These are phyloP conservation scores for Lomographa bimaculata DNA, from an alignment of 2,888 invertebrate species.

Conservation along the genomic window DNA sequence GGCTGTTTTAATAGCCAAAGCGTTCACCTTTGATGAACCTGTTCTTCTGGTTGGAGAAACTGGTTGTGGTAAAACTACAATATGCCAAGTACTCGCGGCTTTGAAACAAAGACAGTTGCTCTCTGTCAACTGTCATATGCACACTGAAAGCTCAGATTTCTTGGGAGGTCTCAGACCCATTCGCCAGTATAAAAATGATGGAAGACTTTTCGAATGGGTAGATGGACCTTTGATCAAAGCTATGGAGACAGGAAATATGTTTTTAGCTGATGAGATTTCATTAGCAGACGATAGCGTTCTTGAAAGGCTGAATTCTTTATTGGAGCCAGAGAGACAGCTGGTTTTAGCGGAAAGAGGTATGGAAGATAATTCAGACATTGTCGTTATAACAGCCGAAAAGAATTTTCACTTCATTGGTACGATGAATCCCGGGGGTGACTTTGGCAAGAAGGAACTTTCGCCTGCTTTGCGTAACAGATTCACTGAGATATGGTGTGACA, in stretches of 20 bases:
- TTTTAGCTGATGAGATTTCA: conserved; percentile 99
- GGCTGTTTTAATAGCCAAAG: conserved; percentile 91
- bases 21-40: conserved; percentile 96
- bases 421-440: conserved; percentile 99
- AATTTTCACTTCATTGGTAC: conserved; percentile 97
- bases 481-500: conserved; percentile 99
- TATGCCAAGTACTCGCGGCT: conserved; percentile 94
- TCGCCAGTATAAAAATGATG: conserved; percentile 84
- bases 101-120: conserved; percentile 86
- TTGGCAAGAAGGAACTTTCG: conserved; percentile 99
- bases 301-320: conserved; percentile 97
- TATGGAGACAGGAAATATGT: conserved; percentile 94
- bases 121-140: conserved; percentile 98
- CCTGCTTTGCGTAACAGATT: conserved; percentile 98
- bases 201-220: conserved; percentile 96
- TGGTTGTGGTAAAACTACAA: conserved; percentile 98
- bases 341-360: conserved; percentile 95
- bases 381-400: conserved; percentile 86
- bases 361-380: conserved; percentile 82
- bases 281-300: conserved; percentile 99
- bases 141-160: conserved; percentile 99
- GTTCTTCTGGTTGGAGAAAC: conserved; percentile 98
- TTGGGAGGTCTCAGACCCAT: conserved; percentile 97
- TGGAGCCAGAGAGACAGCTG: conserved; percentile 96
- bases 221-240: conserved; percentile 97